A percentile compares a stretch with the other conserved stretches of the same genome.
These are phyloP conservation scores for Verasper variegatus DNA, from an alignment of 2,113 vertebrate species.

Conservation along the genomic window DNA sequence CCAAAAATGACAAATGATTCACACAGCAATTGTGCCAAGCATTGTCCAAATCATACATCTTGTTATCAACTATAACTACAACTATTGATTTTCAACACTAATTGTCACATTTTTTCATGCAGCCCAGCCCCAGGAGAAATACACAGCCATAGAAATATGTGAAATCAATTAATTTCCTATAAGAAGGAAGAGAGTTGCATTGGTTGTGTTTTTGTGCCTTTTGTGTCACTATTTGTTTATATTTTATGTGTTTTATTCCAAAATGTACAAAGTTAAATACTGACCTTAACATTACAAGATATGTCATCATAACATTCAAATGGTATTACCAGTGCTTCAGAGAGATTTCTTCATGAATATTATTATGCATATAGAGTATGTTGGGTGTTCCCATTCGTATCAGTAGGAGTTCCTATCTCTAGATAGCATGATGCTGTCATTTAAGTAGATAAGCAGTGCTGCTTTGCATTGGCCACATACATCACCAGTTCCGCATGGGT, in stretches of 20 bases:
- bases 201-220: neutral
- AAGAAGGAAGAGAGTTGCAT: neutral
- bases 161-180: neutral
- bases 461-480: constrained; percentile 13
- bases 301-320: neutral
- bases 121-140: neutral
- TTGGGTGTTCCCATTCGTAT: neutral
- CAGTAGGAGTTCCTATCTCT: neutral
- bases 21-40: neutral
- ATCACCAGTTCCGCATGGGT: constrained; percentile 12
- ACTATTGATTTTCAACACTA: neutral
- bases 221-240: neutral
- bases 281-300: neutral
- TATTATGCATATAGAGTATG: neutral
- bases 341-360: neutral
- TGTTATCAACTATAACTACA: neutral
- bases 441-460: constrained; percentile 19
- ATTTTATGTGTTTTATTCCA: neutral
- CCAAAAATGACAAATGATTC: neutral
- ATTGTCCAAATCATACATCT: neutral
- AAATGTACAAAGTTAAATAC: neutral
- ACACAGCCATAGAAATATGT: neutral
- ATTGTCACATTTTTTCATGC: neutral
- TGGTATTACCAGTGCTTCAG: neutral
- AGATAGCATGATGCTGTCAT: neutral